Conservation (phyloP, 2,888 invertebrate genomes). For the Andrena chrysosceles region DNA sequence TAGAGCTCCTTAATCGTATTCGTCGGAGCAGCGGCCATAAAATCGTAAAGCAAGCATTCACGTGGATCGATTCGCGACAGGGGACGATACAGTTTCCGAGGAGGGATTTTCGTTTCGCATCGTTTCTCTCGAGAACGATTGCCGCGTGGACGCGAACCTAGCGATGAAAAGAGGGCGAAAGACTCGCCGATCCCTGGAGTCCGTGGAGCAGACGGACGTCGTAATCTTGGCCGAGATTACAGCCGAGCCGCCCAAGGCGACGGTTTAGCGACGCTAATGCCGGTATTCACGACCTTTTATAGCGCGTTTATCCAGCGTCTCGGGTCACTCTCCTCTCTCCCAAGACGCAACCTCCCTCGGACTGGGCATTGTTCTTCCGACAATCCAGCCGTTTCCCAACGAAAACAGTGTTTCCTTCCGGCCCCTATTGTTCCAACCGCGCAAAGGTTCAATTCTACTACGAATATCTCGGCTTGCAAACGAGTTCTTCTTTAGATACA, state of each 20-base stretch:
- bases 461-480: not conserved
- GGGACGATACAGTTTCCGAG: not conserved
- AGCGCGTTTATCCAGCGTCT: slow-evolving; percentile 54
- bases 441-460: slow-evolving; percentile 30
- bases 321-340: slow-evolving; percentile 8
- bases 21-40: not conserved
- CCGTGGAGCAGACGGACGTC: slow-evolving; percentile 46
- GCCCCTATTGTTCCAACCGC: slow-evolving; percentile 20
- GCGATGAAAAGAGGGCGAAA: not conserved
- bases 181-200: slow-evolving; percentile 19
- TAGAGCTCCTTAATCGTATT: slow-evolving; percentile 6
- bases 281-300: slow-evolving; percentile 65
- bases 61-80: slow-evolving; percentile 24
- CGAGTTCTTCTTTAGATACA: no score
- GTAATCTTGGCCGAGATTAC: slow-evolving; percentile 68
- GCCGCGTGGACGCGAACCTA: slow-evolving; percentile 12
- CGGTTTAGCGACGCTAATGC: slow-evolving; percentile 63
- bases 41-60: not conserved
- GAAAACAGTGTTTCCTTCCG: slow-evolving; percentile 24
- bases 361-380: slow-evolving; percentile 52
- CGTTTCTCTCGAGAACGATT: slow-evolving; percentile 15
- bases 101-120: not conserved
- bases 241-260: slow-evolving; percentile 44
- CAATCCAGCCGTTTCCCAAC: slow-evolving; percentile 33
- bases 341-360: slow-evolving; percentile 30